phyloP scores from a whole-genome alignment of 2,888 invertebrate species.

The Cyclophora punctaria region DNA sequence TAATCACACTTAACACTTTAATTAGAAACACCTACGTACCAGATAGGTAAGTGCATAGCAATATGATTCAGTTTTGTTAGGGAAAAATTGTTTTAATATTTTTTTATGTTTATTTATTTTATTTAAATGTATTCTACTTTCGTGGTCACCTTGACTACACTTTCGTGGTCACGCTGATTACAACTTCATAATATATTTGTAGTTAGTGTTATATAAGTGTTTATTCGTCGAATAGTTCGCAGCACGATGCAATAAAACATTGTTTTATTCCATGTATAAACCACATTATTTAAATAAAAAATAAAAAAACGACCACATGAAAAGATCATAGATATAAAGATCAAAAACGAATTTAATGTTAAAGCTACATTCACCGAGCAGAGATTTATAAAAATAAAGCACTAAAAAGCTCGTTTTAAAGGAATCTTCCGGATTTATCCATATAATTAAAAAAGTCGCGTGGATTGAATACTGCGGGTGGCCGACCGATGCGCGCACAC shows the following conservation, averaged over 20 bases:
- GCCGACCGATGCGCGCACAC: slow-evolving; percentile 23
- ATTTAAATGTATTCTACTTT: no score
- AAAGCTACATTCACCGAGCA: slow-evolving; percentile 7
- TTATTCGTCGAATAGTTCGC: no score
- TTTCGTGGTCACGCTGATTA: no score
- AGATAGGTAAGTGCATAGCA: background rate
- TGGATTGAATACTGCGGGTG: slow-evolving; percentile 30
- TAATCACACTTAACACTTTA: no score
- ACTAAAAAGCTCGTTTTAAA: slow-evolving; percentile 4
- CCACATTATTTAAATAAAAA: no score
- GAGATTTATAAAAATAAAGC: slow-evolving; percentile 11
- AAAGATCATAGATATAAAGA: no score
- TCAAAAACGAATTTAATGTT: background rate
- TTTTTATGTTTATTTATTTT: background rate
- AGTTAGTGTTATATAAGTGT: no score
- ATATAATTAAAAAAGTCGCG: slow-evolving; percentile 37
- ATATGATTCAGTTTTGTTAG: background rate
- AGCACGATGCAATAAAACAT: no score
- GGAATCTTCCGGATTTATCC: slow-evolving; percentile 21
- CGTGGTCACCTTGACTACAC: no score
- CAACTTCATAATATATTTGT: no score
- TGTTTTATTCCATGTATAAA: no score
- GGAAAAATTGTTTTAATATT: background rate
- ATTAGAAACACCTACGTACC: background rate
- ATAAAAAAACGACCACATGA: no score